Evolutionary conservation across 2,113 vertebrate species (phyloP).

Genomic region (Columbina picui): DNA sequence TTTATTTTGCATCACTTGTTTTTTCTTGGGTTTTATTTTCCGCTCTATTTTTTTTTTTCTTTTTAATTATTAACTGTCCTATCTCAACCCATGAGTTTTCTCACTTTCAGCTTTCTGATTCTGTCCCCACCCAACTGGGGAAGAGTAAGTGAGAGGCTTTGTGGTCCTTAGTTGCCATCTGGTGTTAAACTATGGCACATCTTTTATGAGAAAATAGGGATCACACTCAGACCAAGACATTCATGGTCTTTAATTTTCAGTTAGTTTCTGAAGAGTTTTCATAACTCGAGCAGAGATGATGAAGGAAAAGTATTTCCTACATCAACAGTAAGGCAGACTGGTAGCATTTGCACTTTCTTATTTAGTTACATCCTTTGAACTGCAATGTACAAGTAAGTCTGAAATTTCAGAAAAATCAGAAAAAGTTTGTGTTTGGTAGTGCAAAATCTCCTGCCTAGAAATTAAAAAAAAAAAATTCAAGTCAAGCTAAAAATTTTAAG

Average conservation of each 20-base stretch:
- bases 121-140: fast-evolving
- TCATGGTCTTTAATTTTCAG: not conserved
- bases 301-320: not conserved
- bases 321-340: not conserved
- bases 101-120: not conserved
- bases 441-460: not conserved
- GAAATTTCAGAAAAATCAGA: not conserved
- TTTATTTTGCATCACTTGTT: not conserved
- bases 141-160: fast-evolving
- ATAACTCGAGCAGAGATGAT: not conserved
- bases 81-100: not conserved
- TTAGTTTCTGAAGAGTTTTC: not conserved
- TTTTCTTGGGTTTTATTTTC: not conserved
- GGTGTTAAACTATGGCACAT: not conserved
- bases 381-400: not conserved
- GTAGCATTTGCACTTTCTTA: not conserved
- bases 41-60: not conserved
- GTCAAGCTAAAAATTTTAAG: not conserved
- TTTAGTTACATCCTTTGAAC: not conserved
- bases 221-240: not conserved
- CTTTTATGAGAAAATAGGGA: not conserved
- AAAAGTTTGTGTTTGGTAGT: not conserved
- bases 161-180: not conserved
- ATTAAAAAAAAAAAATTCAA: not conserved
- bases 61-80: not conserved